These are phyloP conservation scores for Balaeniceps rex DNA, from an alignment of 2,113 vertebrate genomes.

Conservation along the genomic window DNA sequence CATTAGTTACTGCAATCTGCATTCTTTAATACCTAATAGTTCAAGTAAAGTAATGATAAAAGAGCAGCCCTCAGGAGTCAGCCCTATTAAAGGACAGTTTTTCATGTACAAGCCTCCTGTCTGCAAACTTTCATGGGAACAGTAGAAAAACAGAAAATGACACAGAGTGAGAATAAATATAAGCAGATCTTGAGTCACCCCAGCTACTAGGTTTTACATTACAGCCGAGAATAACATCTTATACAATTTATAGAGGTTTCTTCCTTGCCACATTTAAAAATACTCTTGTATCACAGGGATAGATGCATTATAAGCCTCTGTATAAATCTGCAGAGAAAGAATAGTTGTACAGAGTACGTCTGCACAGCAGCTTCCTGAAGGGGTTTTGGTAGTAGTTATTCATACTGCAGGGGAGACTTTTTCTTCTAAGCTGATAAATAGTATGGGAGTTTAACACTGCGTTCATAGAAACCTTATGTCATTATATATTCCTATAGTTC, in stretches of 20 bases:
- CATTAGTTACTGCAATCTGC: background rate
- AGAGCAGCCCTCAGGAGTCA: background rate
- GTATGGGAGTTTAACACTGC: background rate
- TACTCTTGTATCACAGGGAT: background rate
- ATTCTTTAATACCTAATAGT: slow-evolving; percentile 6
- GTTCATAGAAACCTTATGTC: background rate
- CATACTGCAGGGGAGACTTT: background rate
- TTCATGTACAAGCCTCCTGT: background rate
- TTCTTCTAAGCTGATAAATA: background rate
- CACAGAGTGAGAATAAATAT: background rate
- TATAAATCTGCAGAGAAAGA: background rate
- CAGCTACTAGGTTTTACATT: background rate
- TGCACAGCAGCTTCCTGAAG: background rate
- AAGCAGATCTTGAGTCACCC: background rate
- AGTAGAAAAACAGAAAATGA: slow-evolving; percentile 1
- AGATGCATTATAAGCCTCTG: background rate
- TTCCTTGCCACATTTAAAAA: background rate
- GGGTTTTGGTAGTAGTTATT: background rate
- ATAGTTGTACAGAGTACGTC: background rate
- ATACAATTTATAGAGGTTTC: background rate
- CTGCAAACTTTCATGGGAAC: background rate
- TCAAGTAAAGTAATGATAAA: background rate
- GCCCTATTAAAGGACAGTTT: background rate
- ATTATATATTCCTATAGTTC: background rate
- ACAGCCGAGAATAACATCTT: background rate